Evolutionary conservation across 2,888 invertebrate species (phyloP).

Genomic region (Leptothorax acervorum): DNA sequence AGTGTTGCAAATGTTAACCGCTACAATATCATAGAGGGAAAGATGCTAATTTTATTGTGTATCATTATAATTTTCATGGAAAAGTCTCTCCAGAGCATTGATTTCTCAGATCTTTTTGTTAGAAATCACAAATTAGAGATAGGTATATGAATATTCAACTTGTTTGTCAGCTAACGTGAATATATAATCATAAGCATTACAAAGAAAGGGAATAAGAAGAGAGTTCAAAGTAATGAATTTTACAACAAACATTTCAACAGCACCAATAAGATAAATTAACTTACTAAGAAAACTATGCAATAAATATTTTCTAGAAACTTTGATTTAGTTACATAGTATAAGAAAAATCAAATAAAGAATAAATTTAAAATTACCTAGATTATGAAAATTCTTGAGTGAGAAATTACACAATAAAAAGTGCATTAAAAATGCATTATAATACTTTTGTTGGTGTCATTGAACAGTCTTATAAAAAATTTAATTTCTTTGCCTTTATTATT

Average conservation of each 20-base stretch:
- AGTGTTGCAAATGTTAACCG: constrained; percentile 9
- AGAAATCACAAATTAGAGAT: not conserved
- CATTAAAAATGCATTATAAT: not conserved
- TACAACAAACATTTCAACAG: not conserved
- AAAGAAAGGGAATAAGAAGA: not conserved
- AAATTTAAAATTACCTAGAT: not conserved
- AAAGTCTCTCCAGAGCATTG: not conserved
- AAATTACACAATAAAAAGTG: not conserved
- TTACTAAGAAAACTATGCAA: not conserved
- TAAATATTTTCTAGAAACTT: not conserved
- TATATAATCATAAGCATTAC: not conserved
- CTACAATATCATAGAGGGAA: not conserved
- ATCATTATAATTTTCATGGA: constrained; percentile 12
- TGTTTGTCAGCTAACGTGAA: not conserved
- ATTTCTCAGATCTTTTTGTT: not conserved
- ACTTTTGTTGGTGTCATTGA: not conserved
- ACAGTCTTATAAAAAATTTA: not conserved
- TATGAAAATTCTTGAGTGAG: not conserved
- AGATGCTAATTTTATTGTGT: constrained; percentile 20
- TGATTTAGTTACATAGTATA: not conserved
- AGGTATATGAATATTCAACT: not conserved
- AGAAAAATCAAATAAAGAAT: not conserved
- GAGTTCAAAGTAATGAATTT: not conserved
- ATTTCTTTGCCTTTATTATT: constrained; percentile 13
- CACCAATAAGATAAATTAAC: not conserved